Base-by-base conservation (phyloP, 1,140 invertebrate species). In the Rhyacophila brunnea region DNA sequence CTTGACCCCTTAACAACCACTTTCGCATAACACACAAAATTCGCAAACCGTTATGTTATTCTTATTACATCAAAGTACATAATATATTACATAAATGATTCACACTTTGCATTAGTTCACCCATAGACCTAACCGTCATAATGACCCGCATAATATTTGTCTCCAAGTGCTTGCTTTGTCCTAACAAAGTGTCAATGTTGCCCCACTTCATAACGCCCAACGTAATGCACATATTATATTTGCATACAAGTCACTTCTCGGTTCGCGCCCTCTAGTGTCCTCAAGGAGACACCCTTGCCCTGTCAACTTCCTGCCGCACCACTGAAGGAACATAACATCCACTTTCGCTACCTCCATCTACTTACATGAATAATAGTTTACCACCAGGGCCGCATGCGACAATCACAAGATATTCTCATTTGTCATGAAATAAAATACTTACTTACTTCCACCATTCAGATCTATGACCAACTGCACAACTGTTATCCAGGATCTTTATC, bases 101-200 rank as follows among this genome's bases (percentile, higher is more conserved):
- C 23, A 28, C 9, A 28, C 4, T 28, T 28, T 28, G 23, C 23
- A 28, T 28, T 28, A 28, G 23, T 28, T 28, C 4, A 5, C 15
- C 6, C 15, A 18, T 47, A 19, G 9, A 19, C 15, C 13, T 18
- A 50, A 50, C 20, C 11, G 48, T 50, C 48, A 35, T 50, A 50
- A 50, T 50, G 48, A 50, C 48, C 48, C 48, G 48, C 48, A 50
- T 50, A 28, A 28, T 28, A 28, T 5, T 9, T 28, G 32, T 36
- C 36, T 18, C 13, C 10, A 18, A 50, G 48, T 35, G 11, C 48
- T 18, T 18, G 34, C 48, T 17, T 50, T 17, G 48, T 14, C 14
- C 17, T 14, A 50, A 50, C 23, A 14, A 50, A 13, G 15, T 50
- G 34, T 14, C 28, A 18, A 50, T 14, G 48, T 35, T 50, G 32